Conservation (phyloP, 2,888 invertebrate genomes). For the Eledona agricola region DNA sequence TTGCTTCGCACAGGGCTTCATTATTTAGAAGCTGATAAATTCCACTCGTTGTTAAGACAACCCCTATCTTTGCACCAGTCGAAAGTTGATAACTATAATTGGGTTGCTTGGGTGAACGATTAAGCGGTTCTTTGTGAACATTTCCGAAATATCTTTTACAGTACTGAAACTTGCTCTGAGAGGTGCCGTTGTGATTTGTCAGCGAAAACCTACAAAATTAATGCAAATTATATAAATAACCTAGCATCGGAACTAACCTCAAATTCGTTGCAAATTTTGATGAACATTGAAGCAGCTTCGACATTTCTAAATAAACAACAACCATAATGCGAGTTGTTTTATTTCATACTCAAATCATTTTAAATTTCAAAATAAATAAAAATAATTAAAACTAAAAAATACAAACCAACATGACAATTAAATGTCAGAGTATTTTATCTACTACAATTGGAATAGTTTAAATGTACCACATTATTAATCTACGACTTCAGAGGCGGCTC, state of each 20-base stretch:
- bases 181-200: conserved; percentile 10
- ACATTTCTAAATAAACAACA: conserved; percentile 16
- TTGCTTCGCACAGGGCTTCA: conserved; percentile 51
- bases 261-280: conserved; percentile 10
- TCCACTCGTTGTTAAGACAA: conserved; percentile 43
- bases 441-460: too few relatives aligned
- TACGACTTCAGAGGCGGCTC: too few relatives aligned
- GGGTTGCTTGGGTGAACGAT: conserved; percentile 1
- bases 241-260: conserved; percentile 10
- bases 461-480: too few relatives aligned
- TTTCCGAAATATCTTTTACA: conserved; percentile 4
- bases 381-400: too few relatives aligned
- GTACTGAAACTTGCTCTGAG: conserved; percentile 6
- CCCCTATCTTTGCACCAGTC: conserved; percentile 22
- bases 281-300: conserved; percentile 13
- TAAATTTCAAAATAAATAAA: too few relatives aligned
- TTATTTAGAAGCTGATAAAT: conserved; percentile 43
- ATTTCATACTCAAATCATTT: too few relatives aligned
- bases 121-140: neutral
- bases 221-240: conserved; percentile 29
- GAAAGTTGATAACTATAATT: conserved; percentile 8
- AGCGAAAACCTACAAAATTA: conserved; percentile 18
- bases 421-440: too few relatives aligned
- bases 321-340: too few relatives aligned
- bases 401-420: too few relatives aligned